A percentile compares a stretch with the other conserved stretches of the same genome.
Conservation (phyloP, 2,888 invertebrate genomes). For the Doris montereyensis region DNA sequence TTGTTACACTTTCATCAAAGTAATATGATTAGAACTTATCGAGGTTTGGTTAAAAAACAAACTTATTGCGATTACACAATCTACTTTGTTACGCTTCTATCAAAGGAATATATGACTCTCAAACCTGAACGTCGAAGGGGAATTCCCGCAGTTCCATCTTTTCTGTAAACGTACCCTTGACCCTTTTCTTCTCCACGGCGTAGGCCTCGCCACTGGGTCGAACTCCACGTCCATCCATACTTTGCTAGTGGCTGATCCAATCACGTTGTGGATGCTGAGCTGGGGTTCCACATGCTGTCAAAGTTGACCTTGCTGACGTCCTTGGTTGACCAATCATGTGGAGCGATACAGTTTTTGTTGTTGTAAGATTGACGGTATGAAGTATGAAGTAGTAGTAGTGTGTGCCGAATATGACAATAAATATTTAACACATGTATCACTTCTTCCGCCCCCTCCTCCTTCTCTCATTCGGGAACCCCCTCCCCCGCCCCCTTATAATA, state of each 20-base stretch:
- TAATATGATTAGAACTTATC: no score
- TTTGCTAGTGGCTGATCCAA: conserved; percentile 53
- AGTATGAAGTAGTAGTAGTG: no score
- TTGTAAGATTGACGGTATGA: no score
- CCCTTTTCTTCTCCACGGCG: conserved; percentile 60
- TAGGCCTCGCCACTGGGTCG: conserved; percentile 57
- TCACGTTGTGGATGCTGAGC: conserved; percentile 60
- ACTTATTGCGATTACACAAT: no score
- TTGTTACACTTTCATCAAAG: no score
- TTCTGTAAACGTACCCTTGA: conserved; percentile 66
- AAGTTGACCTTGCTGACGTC: conserved; percentile 33
- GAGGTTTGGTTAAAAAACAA: no score
- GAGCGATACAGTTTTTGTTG: neutral
- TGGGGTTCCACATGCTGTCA: conserved; percentile 59
- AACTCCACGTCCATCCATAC: conserved; percentile 51
- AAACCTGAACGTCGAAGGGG: conserved; percentile 71
- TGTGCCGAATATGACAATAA: no score
- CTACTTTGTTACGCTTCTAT: no score
- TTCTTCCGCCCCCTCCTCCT: no score
- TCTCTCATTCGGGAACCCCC: no score
- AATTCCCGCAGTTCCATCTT: conserved; percentile 68
- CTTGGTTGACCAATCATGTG: neutral
- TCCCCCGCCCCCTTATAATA: no score
- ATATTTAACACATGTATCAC: neutral
- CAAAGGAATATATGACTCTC: no score